Conservation (phyloP, 2,113 vertebrate species). For the Ramphastos sulfuratus region DNA sequence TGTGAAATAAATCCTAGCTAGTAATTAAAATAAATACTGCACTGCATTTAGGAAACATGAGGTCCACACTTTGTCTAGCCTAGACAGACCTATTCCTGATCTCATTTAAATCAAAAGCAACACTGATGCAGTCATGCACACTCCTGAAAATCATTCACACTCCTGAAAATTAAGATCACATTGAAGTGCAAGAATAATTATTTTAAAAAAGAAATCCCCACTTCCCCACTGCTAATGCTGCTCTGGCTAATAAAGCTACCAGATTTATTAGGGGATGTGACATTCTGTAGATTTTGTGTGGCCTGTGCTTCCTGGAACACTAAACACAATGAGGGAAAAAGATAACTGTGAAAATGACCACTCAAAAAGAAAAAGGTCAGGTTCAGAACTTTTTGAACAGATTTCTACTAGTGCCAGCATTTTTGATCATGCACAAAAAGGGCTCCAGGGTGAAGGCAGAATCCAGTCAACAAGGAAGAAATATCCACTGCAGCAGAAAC, state of each 20-base stretch:
- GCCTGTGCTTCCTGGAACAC: neutral
- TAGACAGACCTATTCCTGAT: neutral
- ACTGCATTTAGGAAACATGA: neutral
- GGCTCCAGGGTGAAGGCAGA: neutral
- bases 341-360: neutral
- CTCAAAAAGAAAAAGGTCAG: neutral
- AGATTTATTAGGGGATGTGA: conserved; percentile 30
- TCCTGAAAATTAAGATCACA: neutral
- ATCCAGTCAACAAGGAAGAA: neutral
- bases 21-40: conserved; percentile 39
- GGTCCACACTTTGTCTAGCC: neutral
- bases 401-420: neutral
- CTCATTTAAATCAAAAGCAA: neutral
- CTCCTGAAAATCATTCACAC: neutral
- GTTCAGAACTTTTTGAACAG: neutral
- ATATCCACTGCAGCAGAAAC: neutral
- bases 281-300: neutral
- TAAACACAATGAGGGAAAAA: neutral
- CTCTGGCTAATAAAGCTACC: neutral
- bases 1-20: conserved; percentile 27
- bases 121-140: neutral
- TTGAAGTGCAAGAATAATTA: neutral
- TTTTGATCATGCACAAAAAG: neutral
- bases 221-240: neutral
- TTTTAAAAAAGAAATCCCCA: neutral